These are phyloP conservation scores for Bombycilla garrulus DNA, from an alignment of 2,113 vertebrate species.

Conservation along the genomic window DNA sequence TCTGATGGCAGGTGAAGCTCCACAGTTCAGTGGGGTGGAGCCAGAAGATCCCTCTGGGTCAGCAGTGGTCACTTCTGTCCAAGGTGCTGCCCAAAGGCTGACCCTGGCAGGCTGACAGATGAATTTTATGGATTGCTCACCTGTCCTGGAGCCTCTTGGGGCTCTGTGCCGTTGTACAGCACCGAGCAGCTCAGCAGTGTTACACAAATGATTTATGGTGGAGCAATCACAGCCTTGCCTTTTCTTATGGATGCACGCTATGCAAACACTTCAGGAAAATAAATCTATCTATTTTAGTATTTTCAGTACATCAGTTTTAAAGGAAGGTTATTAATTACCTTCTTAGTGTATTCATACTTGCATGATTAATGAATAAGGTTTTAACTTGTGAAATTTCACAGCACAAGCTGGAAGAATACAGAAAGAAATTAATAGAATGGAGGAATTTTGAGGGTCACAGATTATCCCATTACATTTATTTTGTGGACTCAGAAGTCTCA, in stretches of 20 bases:
- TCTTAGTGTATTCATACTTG: background rate
- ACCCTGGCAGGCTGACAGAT: background rate
- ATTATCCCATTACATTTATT: background rate
- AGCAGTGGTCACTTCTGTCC: background rate
- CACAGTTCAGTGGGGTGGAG: background rate
- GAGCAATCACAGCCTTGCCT: background rate
- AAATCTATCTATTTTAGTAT: conserved; percentile 4
- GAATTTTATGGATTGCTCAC: background rate
- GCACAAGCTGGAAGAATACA: background rate
- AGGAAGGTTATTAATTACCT: conserved; percentile 15
- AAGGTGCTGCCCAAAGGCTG: background rate
- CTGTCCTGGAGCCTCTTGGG: background rate
- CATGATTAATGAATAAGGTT: background rate
- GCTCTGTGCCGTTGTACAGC: background rate
- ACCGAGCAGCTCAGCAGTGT: background rate
- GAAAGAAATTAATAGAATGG: background rate
- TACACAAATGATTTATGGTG: background rate
- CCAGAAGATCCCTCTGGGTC: background rate
- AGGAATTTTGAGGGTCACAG: background rate
- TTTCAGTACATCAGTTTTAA: background rate
- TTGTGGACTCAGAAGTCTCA: background rate
- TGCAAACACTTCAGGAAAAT: background rate
- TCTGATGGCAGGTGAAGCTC: background rate
- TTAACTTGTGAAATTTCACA: background rate
- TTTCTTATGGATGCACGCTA: background rate